A percentile compares a stretch with the other conserved stretches of the same genome.
Conservation (phyloP, 2,888 invertebrate species). For the Torymus auratus region DNA sequence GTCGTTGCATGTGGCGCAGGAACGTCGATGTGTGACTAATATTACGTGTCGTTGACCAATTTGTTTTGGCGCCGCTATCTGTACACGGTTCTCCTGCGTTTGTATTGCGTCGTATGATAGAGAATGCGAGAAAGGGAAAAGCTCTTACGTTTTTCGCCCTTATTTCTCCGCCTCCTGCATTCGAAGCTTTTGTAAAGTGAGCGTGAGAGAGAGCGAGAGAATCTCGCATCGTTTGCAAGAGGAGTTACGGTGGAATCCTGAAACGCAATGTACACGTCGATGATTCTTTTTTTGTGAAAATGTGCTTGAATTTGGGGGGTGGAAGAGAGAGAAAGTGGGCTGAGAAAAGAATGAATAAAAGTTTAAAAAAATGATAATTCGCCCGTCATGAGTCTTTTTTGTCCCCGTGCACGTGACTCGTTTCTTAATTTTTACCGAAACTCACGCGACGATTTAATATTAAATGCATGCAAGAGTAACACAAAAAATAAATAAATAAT, state of each 20-base stretch:
- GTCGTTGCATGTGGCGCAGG: conserved; percentile 49
- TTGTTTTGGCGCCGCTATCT: conserved; percentile 58
- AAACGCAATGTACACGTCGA: conserved; percentile 38
- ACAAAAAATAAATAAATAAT: too few species aligned
- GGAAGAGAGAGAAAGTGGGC: too few species aligned
- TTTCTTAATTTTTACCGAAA: conserved; percentile 11
- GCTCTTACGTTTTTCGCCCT: conserved; percentile 29
- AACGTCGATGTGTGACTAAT: conserved; percentile 48
- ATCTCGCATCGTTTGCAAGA: conserved; percentile 20
- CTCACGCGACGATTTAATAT: not conserved
- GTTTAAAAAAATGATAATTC: too few species aligned
- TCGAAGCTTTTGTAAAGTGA: conserved; percentile 16
- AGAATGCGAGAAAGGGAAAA: not conserved
- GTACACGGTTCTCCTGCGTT: conserved; percentile 63
- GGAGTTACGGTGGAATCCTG: conserved; percentile 23
- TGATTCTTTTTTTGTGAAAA: not conserved
- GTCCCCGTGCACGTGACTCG: conserved; percentile 17
- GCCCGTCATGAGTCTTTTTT: conserved; percentile 26
- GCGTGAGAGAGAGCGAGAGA: not conserved
- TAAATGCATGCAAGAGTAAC: not conserved
- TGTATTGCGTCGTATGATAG: conserved; percentile 54
- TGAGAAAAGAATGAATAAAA: too few species aligned
- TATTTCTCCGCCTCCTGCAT: conserved; percentile 40
- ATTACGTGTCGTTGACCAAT: conserved; percentile 4
- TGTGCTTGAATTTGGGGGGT: too few species aligned